These are phyloP conservation scores for Anthoscopus minutus DNA, from an alignment of 2,113 vertebrate species.

Conservation along the genomic window DNA sequence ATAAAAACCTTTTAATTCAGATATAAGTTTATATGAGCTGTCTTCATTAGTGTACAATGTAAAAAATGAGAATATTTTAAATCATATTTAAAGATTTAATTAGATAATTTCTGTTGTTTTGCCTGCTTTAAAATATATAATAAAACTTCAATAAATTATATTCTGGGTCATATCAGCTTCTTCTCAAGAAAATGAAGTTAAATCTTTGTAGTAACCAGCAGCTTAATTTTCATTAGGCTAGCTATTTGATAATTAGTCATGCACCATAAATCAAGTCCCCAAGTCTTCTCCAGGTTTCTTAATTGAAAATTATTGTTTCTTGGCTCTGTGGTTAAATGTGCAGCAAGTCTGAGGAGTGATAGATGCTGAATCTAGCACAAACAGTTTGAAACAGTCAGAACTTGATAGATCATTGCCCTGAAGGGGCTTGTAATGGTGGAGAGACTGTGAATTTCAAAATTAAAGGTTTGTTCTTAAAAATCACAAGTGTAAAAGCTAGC, in stretches of 20 bases:
- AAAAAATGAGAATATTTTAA: not conserved
- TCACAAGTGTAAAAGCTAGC: slow-evolving; percentile 50
- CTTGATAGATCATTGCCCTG: slow-evolving; percentile 93
- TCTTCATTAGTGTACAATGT: slow-evolving; percentile 53
- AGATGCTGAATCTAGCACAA: slow-evolving; percentile 89
- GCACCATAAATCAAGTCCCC: slow-evolving; percentile 94
- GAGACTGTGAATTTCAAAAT: slow-evolving; percentile 83
- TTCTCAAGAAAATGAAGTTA: slow-evolving; percentile 83
- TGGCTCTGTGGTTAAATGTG: slow-evolving; percentile 81
- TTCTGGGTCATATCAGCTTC: slow-evolving; percentile 69
- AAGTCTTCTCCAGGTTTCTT: slow-evolving; percentile 89
- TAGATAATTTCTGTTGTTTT: slow-evolving; percentile 56
- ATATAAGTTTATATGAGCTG: slow-evolving; percentile 46
- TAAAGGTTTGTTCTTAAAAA: slow-evolving; percentile 78
- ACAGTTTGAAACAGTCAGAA: slow-evolving; percentile 94
- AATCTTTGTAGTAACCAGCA: slow-evolving; percentile 81
- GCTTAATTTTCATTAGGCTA: slow-evolving; percentile 87
- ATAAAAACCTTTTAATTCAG: slow-evolving; percentile 58
- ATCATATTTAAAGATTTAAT: slow-evolving; percentile 63
- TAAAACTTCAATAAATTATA: slow-evolving; percentile 64
- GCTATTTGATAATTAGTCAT: slow-evolving; percentile 90
- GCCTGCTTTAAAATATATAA: slow-evolving; percentile 61
- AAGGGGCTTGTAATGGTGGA: slow-evolving; percentile 75
- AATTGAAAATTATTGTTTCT: slow-evolving; percentile 96
- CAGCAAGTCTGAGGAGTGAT: slow-evolving; percentile 83